Evolutionary conservation across 2,113 vertebrate genomes (phyloP).

Genomic region (Zosterops pallidus): DNA sequence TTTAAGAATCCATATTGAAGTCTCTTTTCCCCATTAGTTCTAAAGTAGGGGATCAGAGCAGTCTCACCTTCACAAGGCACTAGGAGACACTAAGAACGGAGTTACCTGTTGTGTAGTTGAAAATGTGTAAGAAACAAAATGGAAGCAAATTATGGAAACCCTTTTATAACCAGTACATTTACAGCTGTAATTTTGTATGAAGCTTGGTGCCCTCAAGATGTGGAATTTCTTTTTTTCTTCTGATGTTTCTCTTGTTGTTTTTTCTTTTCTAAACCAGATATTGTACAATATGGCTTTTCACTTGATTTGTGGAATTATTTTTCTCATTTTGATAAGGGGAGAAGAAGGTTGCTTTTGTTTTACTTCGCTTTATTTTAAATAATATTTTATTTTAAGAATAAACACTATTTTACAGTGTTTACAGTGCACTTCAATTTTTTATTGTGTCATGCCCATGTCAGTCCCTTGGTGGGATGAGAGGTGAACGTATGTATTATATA

Average conservation of each 20-base stretch:
- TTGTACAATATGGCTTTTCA: background rate
- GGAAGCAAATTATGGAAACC: background rate
- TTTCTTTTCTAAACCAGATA: background rate
- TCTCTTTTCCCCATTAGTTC: background rate
- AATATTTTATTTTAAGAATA: slow-evolving; percentile 7
- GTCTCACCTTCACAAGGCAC: background rate
- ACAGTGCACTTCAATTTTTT: slow-evolving; percentile 21
- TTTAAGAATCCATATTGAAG: background rate
- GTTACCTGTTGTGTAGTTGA: background rate
- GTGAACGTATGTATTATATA: slow-evolving; percentile 45
- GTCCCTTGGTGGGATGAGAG: background rate
- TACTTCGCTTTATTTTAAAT: background rate
- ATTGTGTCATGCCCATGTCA: slow-evolving; percentile 13
- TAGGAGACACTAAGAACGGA: background rate
- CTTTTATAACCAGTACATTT: background rate
- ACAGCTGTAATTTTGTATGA: background rate
- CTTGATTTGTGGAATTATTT: background rate
- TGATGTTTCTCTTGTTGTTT: background rate
- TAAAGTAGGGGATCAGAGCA: background rate
- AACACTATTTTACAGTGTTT: slow-evolving; percentile 9
- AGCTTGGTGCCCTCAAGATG: background rate
- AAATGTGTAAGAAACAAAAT: background rate
- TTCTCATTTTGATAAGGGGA: background rate
- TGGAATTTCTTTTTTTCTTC: background rate
- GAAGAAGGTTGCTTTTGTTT: background rate